Evolutionary conservation across 2,888 invertebrate genomes (phyloP).

Genomic region (Morinoia aosen): DNA sequence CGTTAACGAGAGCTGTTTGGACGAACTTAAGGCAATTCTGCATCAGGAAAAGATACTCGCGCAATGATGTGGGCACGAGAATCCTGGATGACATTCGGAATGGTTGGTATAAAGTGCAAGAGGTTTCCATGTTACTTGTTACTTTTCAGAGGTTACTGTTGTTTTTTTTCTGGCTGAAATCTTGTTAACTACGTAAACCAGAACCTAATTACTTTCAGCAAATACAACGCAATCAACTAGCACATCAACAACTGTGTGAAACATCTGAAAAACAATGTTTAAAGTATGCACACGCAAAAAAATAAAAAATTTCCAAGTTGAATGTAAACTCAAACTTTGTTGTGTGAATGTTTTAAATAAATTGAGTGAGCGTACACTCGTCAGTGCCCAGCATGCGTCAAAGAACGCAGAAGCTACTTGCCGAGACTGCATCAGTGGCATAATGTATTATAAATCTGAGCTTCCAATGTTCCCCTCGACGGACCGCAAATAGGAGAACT

Average conservation of each 20-base stretch:
- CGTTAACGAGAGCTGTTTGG: conserved; percentile 19
- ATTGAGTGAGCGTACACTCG: background rate
- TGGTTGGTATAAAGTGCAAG: background rate
- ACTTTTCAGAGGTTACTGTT: no score
- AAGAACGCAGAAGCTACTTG: background rate
- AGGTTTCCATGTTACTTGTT: background rate
- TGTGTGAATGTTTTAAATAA: background rate
- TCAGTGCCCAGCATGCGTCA: background rate
- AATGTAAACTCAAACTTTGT: background rate
- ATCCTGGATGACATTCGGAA: background rate
- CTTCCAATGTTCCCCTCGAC: background rate
- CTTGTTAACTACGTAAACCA: no score
- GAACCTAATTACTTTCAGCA: no score
- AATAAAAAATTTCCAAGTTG: background rate
- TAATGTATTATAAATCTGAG: background rate
- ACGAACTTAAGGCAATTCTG: background rate
- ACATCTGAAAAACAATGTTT: background rate
- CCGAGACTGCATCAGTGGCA: background rate
- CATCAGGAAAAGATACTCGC: background rate
- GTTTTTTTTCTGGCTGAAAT: no score
- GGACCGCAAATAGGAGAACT: background rate
- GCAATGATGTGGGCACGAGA: background rate
- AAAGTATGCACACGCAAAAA: background rate
- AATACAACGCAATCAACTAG: background rate
- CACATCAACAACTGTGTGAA: background rate